Conservation (phyloP, 2,888 invertebrate genomes). For the Slavum lentiscoides region DNA sequence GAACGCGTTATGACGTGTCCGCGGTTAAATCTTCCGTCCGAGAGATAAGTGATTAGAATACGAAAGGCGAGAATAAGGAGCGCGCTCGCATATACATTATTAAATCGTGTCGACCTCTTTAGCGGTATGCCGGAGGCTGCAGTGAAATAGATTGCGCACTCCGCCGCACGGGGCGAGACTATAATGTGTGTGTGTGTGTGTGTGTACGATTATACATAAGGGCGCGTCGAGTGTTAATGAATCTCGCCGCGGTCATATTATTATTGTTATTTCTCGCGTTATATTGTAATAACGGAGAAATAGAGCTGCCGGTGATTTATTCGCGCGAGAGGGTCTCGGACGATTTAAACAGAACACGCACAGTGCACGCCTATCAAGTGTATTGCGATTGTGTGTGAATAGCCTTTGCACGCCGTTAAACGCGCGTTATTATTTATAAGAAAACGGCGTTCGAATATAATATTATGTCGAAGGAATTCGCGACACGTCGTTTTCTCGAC, state of each 20-base stretch:
- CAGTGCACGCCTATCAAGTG: too few relatives aligned
- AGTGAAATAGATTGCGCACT: too few relatives aligned
- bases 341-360: background rate
- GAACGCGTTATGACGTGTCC: slow-evolving; percentile 37
- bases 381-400: background rate
- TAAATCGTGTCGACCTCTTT: background rate
- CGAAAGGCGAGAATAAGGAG: slow-evolving; percentile 14
- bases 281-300: background rate
- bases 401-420: background rate
- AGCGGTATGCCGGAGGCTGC: too few relatives aligned
- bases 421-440: background rate
- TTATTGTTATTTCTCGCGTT: too few relatives aligned
- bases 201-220: too few relatives aligned
- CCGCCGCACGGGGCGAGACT: too few relatives aligned
- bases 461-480: background rate
- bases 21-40: slow-evolving; percentile 46
- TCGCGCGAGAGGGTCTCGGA: background rate
- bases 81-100: slow-evolving; percentile 3
- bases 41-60: slow-evolving; percentile 46
- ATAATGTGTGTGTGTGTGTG: too few relatives aligned
- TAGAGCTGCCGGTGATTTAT: slow-evolving; percentile 9
- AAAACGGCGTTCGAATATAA: background rate
- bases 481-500: background rate
- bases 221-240: background rate
- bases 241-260: background rate